Base-by-base conservation (phyloP, 2,797 vertebrate genomes). In the Pseudochaenichthys georgianus region DNA sequence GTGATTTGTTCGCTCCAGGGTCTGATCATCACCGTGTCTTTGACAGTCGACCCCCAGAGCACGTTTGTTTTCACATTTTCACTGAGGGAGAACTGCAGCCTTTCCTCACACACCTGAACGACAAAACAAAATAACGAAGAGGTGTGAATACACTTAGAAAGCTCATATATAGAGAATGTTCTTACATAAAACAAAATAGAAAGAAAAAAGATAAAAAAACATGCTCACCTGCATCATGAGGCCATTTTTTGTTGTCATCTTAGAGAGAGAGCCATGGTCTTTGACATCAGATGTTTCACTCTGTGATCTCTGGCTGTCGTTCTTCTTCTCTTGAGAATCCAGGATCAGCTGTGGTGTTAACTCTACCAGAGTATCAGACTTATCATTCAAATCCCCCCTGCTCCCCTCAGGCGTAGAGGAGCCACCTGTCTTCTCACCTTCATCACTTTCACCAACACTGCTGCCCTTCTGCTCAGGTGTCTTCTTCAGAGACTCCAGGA, bases 21-120 rank as follows among this genome's bases (percentile, higher is more conserved):
- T 47, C 84, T 88, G 12, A 95, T 83, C 23, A 67, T 89, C 4
- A 92, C 94, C 0, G 90, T 87, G 78, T 96, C 95, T 75, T 93
- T 92, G 67, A 95, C 87, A 19, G 92, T 90, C 2, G 88, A 64
- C 6, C 93, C 94, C 87, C 96, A 96, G 9, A 98, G 95, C 62
- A 97, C 89, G 60, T 97, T 97, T 75, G 96, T 95, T 72, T 96
- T 96, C 84, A 98, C 96, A n/a, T 97, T 96, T 92, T 98, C 97
- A 90, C 96, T 94, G 62, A 98, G 94, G 6, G 96, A 97, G 89
- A 96, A 95, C 90, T 97, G 95, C 68, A 98, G 91, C 81, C 96
- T 96, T 84, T 98, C 97, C 83, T 97, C 96, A 91, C 96, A 97
- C 79, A 98, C 96, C 95, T 98, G 93, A 64, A 70, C 34, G 67